These are phyloP conservation scores for Trissoscelio sp. DNA, from an alignment of 2,888 invertebrate species.

Conservation along the genomic window DNA sequence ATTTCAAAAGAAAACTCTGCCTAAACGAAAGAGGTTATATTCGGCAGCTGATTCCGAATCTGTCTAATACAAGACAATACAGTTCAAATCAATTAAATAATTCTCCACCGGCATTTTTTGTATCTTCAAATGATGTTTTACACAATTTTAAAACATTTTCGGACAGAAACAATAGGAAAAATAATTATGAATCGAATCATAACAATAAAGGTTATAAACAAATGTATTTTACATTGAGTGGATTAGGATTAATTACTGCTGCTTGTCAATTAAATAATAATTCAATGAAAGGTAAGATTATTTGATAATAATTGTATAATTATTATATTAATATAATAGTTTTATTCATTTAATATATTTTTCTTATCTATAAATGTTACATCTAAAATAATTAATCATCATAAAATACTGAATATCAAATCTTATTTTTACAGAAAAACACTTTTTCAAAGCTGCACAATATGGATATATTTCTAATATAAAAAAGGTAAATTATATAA, in stretches of 20 bases:
- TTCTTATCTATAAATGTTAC: too few species aligned
- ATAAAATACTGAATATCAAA: too few species aligned
- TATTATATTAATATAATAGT: too few species aligned
- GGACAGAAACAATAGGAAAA: neutral
- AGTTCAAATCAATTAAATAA: too few species aligned
- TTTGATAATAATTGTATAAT: too few species aligned
- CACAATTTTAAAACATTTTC: neutral
- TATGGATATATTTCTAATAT: slow-evolving; percentile 84
- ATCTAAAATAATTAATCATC: too few species aligned
- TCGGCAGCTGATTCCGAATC: neutral
- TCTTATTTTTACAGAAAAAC: slow-evolving; percentile 79
- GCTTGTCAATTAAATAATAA: slow-evolving; percentile 71
- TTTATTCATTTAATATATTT: too few species aligned
- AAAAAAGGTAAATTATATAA: slow-evolving; percentile 84
- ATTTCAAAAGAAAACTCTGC: neutral
- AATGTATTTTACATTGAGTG: slow-evolving; percentile 68
- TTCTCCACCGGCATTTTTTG: neutral
- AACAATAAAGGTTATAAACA: slow-evolving; percentile 41
- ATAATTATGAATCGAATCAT: neutral
- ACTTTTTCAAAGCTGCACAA: slow-evolving; percentile 84
- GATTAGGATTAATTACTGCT: slow-evolving; percentile 73
- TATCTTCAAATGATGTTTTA: too few species aligned
- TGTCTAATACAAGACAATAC: too few species aligned
- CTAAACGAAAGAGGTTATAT: slow-evolving; percentile 15
- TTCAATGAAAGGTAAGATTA: too few species aligned